phyloP scores from a whole-genome alignment of 2,888 invertebrate species.

The Meloe dianella region DNA sequence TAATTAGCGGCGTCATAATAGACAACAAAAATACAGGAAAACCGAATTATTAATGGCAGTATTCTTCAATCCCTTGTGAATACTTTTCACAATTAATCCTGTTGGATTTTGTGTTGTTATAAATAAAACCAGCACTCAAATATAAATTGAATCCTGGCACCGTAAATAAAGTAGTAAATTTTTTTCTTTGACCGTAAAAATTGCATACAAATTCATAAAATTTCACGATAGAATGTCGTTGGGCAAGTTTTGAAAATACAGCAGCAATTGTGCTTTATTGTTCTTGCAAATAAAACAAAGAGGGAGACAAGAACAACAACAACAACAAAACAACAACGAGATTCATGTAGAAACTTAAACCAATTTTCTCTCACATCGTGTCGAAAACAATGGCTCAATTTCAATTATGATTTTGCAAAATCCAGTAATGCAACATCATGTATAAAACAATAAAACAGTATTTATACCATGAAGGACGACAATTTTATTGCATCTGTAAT shows the following conservation, averaged over 20 bases:
- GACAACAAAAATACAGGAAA: too few species aligned
- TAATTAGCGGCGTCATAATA: too few species aligned
- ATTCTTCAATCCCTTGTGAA: too few species aligned
- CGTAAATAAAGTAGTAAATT: slow-evolving; percentile 2
- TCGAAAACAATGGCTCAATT: not conserved
- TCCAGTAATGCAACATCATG: not conserved
- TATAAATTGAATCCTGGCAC: not conserved
- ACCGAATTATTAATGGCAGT: too few species aligned
- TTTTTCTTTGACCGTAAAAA: not conserved
- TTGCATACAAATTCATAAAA: not conserved
- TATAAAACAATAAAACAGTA: too few species aligned
- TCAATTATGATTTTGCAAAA: not conserved
- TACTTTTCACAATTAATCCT: not conserved
- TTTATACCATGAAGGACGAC: not conserved
- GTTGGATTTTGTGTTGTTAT: not conserved
- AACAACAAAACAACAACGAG: too few species aligned
- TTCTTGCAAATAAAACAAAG: not conserved
- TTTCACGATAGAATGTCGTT: slow-evolving; percentile 1
- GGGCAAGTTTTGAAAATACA: not conserved
- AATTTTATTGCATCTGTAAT: slow-evolving; percentile 4
- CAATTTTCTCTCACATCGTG: not conserved
- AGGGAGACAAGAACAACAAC: too few species aligned
- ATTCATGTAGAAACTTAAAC: not conserved
- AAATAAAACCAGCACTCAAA: not conserved
- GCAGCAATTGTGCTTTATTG: not conserved